These are phyloP conservation scores for Cephus rjabovi DNA, from an alignment of 2,888 invertebrate genomes.

Conservation along the genomic window DNA sequence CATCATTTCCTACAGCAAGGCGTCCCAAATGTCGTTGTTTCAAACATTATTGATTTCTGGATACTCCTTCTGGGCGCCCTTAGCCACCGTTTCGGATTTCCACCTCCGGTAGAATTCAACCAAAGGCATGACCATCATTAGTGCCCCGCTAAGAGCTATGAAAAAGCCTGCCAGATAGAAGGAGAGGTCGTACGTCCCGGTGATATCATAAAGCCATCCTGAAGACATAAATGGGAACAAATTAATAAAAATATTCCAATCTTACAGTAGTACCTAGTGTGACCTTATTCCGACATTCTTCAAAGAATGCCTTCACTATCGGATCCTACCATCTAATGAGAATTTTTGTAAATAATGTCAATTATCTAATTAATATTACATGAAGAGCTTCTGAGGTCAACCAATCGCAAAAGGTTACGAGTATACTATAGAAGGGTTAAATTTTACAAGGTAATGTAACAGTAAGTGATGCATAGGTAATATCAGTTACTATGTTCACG, in stretches of 20 bases:
- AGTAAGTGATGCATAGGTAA: background rate
- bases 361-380: background rate
- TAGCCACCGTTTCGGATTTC: background rate
- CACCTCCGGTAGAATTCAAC: conserved; percentile 53
- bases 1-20: background rate
- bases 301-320: background rate
- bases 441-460: background rate
- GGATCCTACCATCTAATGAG: background rate
- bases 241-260: background rate
- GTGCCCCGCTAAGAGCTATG: conserved; percentile 79
- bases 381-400: background rate
- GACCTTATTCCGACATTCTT: background rate
- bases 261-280: background rate
- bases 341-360: background rate
- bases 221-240: conserved; percentile 47
- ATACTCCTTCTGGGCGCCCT: background rate
- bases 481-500: background rate
- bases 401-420: background rate
- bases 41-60: background rate
- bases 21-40: background rate
- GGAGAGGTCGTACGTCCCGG: conserved; percentile 80
- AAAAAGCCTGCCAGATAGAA: conserved; percentile 86
- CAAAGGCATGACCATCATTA: conserved; percentile 69
- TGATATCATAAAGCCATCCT: conserved; percentile 87
- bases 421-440: background rate